A percentile compares a stretch with the other conserved stretches of the same genome.
These are phyloP conservation scores for Mycetomoellerius zeteki DNA, from an alignment of 1,140 invertebrate species.

Conservation along the genomic window DNA sequence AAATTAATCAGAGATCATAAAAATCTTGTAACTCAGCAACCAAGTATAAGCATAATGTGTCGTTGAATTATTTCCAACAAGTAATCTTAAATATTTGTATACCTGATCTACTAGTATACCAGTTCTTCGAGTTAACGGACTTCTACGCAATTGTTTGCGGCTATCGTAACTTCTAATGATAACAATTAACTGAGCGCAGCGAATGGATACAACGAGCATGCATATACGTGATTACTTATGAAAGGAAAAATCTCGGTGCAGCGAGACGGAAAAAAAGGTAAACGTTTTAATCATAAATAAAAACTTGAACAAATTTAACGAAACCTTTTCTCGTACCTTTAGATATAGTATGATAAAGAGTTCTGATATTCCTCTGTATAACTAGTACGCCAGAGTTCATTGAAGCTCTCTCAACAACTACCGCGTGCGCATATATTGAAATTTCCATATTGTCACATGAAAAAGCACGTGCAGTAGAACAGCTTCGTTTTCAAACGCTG, in stretches of 20 bases:
- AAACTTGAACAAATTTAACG: neutral
- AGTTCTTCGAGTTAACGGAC: neutral
- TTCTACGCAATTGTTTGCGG: neutral
- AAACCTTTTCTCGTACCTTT: neutral
- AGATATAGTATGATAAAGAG: neutral
- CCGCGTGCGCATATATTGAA: conserved; percentile 19
- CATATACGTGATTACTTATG: neutral
- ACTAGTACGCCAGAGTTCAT: conserved; percentile 1
- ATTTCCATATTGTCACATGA: conserved; percentile 36
- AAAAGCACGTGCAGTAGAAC: conserved; percentile 22
- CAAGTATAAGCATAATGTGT: neutral
- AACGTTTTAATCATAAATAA: conserved; percentile 13
- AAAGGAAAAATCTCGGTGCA: neutral
- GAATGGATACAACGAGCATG: conserved; percentile 12
- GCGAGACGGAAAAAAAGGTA: neutral
- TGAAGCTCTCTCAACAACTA: neutral
- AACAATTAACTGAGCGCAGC: neutral
- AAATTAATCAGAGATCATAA: conserved; percentile 6
- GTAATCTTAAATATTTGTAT: neutral
- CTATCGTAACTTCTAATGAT: conserved; percentile 33
- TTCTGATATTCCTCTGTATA: conserved; percentile 5
- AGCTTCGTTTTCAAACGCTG: conserved; percentile 37
- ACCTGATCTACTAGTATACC: neutral
- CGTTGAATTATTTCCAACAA: neutral
- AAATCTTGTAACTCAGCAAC: neutral